phyloP scores from a whole-genome alignment of 2,113 vertebrate genomes.

The Albula goreensis region DNA sequence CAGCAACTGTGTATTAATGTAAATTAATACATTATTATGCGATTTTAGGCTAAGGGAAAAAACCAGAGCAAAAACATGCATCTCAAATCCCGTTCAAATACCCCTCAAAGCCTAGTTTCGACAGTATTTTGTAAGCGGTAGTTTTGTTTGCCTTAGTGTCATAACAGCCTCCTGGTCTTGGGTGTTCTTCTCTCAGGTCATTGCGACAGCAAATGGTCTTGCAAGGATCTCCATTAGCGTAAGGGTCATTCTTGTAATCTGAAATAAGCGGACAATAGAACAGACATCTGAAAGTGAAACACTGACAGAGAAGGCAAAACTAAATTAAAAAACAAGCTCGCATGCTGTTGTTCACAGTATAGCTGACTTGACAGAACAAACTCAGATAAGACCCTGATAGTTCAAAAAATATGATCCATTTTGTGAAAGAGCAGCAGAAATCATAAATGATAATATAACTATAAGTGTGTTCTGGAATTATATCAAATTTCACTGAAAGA shows the following conservation, averaged over 20 bases:
- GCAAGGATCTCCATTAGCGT: conserved; percentile 80
- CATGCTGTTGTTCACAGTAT: background rate
- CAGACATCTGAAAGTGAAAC: background rate
- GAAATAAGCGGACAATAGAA: conserved; percentile 34
- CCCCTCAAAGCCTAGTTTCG: background rate
- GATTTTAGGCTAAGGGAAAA: too few species aligned
- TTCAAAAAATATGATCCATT: too few species aligned
- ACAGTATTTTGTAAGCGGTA: background rate
- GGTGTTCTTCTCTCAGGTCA: conserved; percentile 71
- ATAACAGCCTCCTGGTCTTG: conserved; percentile 81
- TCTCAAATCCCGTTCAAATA: too few species aligned
- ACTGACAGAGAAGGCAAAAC: background rate
- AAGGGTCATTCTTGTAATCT: conserved; percentile 83
- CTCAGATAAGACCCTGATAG: too few species aligned
- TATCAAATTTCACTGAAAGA: too few species aligned
- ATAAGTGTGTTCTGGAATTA: too few species aligned
- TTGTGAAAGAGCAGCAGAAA: too few species aligned
- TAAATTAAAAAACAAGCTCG: background rate
- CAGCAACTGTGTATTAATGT: too few species aligned
- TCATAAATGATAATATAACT: too few species aligned
- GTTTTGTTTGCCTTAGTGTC: conserved; percentile 79
- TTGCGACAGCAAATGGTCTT: conserved; percentile 88
- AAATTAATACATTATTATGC: too few species aligned
- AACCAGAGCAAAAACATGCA: too few species aligned
- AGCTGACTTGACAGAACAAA: background rate